Evolutionary conservation across 2,888 invertebrate genomes (phyloP), one percentile per base, ranked within the genome.

Genomic region (Baccha elongata): DNA sequence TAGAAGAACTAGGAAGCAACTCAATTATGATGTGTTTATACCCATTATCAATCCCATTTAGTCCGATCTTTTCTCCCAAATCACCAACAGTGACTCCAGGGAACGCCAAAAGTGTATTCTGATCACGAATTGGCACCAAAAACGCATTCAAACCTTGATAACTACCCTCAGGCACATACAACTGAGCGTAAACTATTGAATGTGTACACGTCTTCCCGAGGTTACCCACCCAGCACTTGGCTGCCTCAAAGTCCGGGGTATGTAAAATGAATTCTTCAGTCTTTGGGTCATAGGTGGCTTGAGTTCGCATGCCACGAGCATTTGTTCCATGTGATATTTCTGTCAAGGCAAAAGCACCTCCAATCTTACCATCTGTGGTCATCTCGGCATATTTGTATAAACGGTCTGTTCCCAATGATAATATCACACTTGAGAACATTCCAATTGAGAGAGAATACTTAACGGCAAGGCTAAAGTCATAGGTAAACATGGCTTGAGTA

Each of bases 21-120:
- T n/a, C n/a, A 3, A 1, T 58, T 13, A 1, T 6, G 2, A 7
- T 0, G 8, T 32, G 8, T 1, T 80, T 86, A 84, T 84, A 96
- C 96, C 99, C 99, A 91, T 99, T 99, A 89, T 99, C 99, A 42
- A 98, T 91, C 2, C 97, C 98, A 90, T 98, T 97, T 7, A 97
- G 92, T 0, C 96, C 98, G 44, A 96, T 92, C 91, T 99, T 99
- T 89, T 96, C 96, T 0, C 99, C 99, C 91, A 99, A 93, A 89
- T 99, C 98, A 0, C 98, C 98, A 0, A 98, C 95, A 0, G 93
- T 93, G 0, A 99, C 93, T 0, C 98, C 97, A 0, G 96, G 94
- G 87, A 92, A 93, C 0, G 96, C 93, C 64, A 93, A 87, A 87
- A 96, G 89, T 0, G 96, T 96, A 72, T 92, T 91, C 0, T 94